Evolutionary conservation across 2,797 vertebrate genomes (phyloP).

Genomic region (Aulostomus chinensis): DNA sequence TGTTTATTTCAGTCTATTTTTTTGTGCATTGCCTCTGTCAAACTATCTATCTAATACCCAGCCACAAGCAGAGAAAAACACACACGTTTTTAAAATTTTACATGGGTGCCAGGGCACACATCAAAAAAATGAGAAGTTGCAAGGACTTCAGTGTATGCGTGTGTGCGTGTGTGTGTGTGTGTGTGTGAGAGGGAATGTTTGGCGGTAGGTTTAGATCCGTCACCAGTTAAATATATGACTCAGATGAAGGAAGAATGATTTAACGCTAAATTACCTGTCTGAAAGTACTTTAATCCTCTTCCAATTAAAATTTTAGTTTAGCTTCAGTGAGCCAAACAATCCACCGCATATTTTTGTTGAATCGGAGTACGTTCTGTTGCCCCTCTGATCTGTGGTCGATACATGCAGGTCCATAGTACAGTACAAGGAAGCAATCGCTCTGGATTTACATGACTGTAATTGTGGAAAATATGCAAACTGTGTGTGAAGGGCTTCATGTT

Average conservation of each 20-base stretch:
- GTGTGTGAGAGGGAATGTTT: constrained; percentile 15
- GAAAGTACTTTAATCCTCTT: constrained; percentile 21
- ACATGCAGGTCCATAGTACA: constrained; percentile 37
- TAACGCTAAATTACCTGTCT: background rate
- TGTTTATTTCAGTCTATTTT: no score
- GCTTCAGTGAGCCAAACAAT: constrained; percentile 9
- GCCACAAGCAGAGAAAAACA: no score
- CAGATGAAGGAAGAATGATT: constrained; percentile 20
- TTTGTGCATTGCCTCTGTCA: no score
- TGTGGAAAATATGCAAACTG: constrained; percentile 81
- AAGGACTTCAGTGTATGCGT: background rate
- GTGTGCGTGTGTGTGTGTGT: background rate
- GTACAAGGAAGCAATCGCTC: constrained; percentile 57
- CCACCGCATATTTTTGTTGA: no score
- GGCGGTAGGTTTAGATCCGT: constrained; percentile 23
- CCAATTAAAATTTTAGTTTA: constrained; percentile 18
- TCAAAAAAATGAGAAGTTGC: no score
- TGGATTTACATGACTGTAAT: constrained; percentile 67
- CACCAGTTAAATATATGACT: constrained; percentile 14
- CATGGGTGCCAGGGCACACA: no score
- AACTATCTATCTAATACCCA: no score
- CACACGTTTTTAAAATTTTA: no score
- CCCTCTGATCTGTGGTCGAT: constrained; percentile 19
- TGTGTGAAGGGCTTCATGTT: constrained; percentile 81
- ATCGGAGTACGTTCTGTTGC: background rate